phyloP scores from a whole-genome alignment of 2,797 vertebrate species.

The Halcyon chelicuti region DNA sequence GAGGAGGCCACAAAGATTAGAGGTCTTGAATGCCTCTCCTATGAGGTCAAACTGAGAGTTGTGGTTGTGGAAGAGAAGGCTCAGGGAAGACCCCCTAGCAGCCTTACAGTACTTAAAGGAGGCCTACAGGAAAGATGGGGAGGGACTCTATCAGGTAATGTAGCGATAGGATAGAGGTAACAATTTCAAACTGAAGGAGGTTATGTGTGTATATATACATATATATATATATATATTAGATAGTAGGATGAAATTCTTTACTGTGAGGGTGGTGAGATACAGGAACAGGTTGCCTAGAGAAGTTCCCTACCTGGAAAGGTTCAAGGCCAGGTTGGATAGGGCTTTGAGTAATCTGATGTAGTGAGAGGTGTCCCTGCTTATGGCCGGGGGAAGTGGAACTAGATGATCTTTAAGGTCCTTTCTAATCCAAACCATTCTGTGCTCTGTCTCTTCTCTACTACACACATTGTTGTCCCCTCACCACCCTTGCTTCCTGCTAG shows the following conservation, averaged over 20 bases:
- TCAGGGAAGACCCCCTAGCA: background rate
- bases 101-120: background rate
- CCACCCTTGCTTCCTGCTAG: fast-evolving
- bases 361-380: background rate
- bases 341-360: background rate
- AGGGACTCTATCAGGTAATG: background rate
- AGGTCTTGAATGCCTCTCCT: background rate
- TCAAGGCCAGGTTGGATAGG: background rate
- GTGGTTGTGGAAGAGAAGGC: background rate
- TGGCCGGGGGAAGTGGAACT: background rate
- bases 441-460: background rate
- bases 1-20: background rate
- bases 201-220: too few relatives aligned
- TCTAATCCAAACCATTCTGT: background rate
- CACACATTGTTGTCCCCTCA: background rate
- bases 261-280: background rate
- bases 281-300: background rate
- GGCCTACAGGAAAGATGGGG: background rate
- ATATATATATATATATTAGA: background rate
- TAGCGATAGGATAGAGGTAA: background rate
- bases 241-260: background rate
- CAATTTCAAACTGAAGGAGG: background rate
- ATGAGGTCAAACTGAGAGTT: background rate
- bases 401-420: background rate
- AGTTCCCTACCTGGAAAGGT: background rate